A percentile compares a stretch with the other conserved stretches of the same genome.
These are phyloP conservation scores for Microctenopoma lineatum DNA, from an alignment of 2,797 vertebrate species.

Conservation along the genomic window DNA sequence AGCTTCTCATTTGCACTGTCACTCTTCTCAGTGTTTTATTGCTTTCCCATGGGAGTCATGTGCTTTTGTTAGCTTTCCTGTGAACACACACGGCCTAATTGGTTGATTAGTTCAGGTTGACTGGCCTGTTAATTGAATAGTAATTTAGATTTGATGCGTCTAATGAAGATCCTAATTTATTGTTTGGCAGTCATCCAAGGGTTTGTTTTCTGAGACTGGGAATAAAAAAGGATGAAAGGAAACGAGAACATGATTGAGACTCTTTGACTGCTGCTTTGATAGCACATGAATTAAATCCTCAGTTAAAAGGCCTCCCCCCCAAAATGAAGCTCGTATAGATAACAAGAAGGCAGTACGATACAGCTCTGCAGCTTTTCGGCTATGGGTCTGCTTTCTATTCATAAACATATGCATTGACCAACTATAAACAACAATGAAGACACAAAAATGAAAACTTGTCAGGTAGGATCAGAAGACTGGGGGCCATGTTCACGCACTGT, in stretches of 20 bases:
- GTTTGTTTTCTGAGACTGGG: constrained; percentile 65
- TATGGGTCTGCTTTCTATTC: not conserved
- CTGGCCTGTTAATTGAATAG: constrained; percentile 85
- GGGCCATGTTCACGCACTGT: not conserved
- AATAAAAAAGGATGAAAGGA: constrained; percentile 70
- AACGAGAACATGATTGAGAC: constrained; percentile 56
- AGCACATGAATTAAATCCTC: constrained; percentile 55
- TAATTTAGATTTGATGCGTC: constrained; percentile 82
- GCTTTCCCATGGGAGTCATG: constrained; percentile 79
- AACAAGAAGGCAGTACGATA: constrained; percentile 14
- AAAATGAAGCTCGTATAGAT: constrained; percentile 40
- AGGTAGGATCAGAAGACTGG: not conserved
- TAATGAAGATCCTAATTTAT: constrained; percentile 81
- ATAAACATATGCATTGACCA: not conserved
- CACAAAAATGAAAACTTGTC: not conserved
- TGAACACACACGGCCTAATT: constrained; percentile 84
- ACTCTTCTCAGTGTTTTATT: constrained; percentile 73
- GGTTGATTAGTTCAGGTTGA: constrained; percentile 85
- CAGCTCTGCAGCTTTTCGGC: constrained; percentile 5
- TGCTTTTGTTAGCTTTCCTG: constrained; percentile 82
- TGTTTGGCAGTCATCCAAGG: constrained; percentile 73
- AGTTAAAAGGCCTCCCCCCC: constrained; percentile 40
- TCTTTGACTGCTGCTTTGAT: constrained; percentile 53
- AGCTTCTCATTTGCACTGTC: constrained; percentile 72
- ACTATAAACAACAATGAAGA: not conserved